A percentile compares a stretch with the other conserved stretches of the same genome.
These are phyloP conservation scores for Nymphalis polychloros DNA, from an alignment of 2,888 invertebrate species.

Conservation along the genomic window DNA sequence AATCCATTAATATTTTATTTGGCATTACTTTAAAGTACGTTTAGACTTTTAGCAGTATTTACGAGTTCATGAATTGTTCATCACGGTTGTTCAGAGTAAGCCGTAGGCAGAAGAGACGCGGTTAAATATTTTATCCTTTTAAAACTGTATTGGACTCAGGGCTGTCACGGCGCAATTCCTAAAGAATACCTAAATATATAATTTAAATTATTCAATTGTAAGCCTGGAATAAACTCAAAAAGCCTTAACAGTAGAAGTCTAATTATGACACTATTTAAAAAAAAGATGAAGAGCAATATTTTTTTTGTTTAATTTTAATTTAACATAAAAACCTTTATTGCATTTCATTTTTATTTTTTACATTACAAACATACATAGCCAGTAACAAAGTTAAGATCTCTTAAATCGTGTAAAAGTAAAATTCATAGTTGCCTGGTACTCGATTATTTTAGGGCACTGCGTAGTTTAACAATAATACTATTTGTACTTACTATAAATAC, in stretches of 20 bases:
- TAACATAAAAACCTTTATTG: too few species aligned
- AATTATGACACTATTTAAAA: too few species aligned
- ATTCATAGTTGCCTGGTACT: too few species aligned
- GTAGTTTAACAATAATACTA: neutral
- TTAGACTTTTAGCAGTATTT: constrained; percentile 1
- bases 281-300: too few species aligned
- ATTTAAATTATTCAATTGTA: neutral
- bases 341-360: neutral
- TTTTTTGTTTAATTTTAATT: too few species aligned
- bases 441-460: too few species aligned
- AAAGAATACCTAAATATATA: neutral
- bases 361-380: neutral
- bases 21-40: neutral
- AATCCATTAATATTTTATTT: too few species aligned
- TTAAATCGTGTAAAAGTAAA: too few species aligned
- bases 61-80: neutral
- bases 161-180: neutral
- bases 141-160: constrained; percentile 4
- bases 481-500: neutral
- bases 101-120: neutral
- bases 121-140: constrained; percentile 12
- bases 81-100: neutral
- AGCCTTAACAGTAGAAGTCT: too few species aligned
- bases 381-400: too few species aligned
- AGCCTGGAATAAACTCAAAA: neutral